Base-by-base conservation (phyloP, 2,888 invertebrate genomes). In the Drosophila atroscutellata region DNA sequence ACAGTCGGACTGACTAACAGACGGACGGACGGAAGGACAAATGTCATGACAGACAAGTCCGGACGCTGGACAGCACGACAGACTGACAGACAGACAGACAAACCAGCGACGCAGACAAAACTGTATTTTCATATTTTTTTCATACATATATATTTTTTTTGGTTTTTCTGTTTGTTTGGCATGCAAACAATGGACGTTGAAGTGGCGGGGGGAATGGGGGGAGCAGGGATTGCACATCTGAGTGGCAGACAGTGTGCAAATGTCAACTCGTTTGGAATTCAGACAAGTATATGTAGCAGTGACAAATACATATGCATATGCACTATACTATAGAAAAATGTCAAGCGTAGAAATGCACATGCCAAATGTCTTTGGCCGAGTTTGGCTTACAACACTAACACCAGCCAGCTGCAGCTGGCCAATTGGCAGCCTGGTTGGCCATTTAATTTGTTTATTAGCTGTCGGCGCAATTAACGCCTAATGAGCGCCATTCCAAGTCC, bases 181-280 rank as follows among this genome's bases (percentile, higher is more conserved):
- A 63, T 64, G 65, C 80, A 80, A 80, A 76, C 78, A 78, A 80
- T 78, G 64, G 62, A 60, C n/a, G n/a, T 6, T n/a, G 26, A 34
- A 49, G 60, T 7, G 36, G 36, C 15, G 7, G 7, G 15, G 8
- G 1, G 7, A 7, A 13, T 13, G 13, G 15, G 28, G 20, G 20
- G 26, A 36, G n/a, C 73, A 73, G 64, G 76, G 71, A 69, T 68
- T 80, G 77, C 80, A 81, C 81, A 77, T 77, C 79, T 87, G 81
- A 89, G 80, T 85, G 89, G 79, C 90, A 89, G 87, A 89, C 86
- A 87, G 83, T 83, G 86, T 85, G 77, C 83, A 83, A 86, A 90
- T 90, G 90, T 90, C 90, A 90, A 88, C 89, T 82, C 70, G 67
- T 73, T 75, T 75, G 80, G 61, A 75, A 76, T 80, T 80, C 65